These are phyloP conservation scores for Cerceris ruficornis DNA, from an alignment of 2,888 invertebrate genomes.

Conservation along the genomic window DNA sequence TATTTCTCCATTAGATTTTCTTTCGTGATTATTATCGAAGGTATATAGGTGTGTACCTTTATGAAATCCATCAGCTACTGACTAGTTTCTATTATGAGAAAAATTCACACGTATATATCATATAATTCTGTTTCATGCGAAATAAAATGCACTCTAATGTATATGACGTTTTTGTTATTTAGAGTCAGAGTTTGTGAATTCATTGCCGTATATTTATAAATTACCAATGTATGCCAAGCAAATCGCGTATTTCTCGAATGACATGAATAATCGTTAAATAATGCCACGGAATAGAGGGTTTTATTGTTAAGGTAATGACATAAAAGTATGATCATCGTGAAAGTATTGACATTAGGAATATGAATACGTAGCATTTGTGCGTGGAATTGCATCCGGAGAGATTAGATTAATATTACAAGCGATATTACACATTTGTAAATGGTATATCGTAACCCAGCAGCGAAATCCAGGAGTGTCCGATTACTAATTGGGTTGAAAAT, in stretches of 20 bases:
- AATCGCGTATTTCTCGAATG: slow-evolving; percentile 1
- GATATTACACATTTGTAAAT: not conserved
- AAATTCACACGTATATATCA: no score
- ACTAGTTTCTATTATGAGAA: no score
- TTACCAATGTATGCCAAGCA: not conserved
- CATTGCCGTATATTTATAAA: no score
- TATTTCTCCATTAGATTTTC: no score
- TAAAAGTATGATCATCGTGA: slow-evolving; percentile 18
- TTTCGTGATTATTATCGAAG: no score
- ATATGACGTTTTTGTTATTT: no score
- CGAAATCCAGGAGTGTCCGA: not conserved
- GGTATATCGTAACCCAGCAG: not conserved
- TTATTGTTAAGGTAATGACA: not conserved
- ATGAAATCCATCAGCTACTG: no score
- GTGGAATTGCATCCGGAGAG: slow-evolving; percentile 10
- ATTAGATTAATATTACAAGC: not conserved
- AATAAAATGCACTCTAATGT: no score
- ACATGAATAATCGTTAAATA: slow-evolving; percentile 6
- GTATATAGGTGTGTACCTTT: no score
- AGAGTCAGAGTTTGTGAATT: no score
- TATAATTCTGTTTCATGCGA: no score
- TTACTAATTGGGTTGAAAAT: not conserved
- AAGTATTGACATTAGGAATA: not conserved
- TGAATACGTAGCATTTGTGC: not conserved
- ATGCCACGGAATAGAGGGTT: slow-evolving; percentile 1